Evolutionary conservation across 2,888 invertebrate species (phyloP), one percentile per base, ranked within the genome.

Genomic region (Ophion ellenae): DNA sequence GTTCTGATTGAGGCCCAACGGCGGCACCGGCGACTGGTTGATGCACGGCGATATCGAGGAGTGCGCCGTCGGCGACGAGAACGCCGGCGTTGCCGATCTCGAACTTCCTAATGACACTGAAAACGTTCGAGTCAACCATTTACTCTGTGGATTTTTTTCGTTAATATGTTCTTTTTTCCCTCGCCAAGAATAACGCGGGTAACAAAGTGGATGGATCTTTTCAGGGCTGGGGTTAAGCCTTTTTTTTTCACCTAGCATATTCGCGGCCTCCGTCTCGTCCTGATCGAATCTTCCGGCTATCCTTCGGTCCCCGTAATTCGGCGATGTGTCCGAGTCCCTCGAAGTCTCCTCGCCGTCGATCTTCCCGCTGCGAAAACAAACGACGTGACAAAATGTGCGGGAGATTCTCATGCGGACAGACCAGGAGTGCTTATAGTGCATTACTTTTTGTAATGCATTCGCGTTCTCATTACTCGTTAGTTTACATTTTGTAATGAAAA

Each of bases 251-350:
- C 98, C 98, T 87, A 99, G 95, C 98, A 99, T 98, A 94, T 98
- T 99, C 71, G 99, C 99, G 85, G 98, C 99, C 95, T 99, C 99
- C 1, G 98, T 98, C 95, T 99, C 99, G 92, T 99, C 98, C 89
- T 97, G 97, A 94, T 98, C 98, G 94, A 98, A 98, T 82, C 97
- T 95, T 3, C 98, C 97, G 59, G 97, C 95, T 91, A 97, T 96
- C 90, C 97, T 95, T 87, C 95, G 92, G 87, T 96, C 96, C 89
- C 95, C 96, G 94, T 97, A 97, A 92, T 97, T 97, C n/a, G 98
- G 98, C 80, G 97, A 97, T 17, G 97, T 98, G 94, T 98, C 98
- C 0, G 98, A 98, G 94, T 98, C 98, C 87, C 98, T 96, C 11
- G 98, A 98, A 36, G 97, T 98, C 92, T 98, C 98, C 93, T 98